phyloP scores from a whole-genome alignment of 2,888 invertebrate genomes.

The Abrostola triplasia region DNA sequence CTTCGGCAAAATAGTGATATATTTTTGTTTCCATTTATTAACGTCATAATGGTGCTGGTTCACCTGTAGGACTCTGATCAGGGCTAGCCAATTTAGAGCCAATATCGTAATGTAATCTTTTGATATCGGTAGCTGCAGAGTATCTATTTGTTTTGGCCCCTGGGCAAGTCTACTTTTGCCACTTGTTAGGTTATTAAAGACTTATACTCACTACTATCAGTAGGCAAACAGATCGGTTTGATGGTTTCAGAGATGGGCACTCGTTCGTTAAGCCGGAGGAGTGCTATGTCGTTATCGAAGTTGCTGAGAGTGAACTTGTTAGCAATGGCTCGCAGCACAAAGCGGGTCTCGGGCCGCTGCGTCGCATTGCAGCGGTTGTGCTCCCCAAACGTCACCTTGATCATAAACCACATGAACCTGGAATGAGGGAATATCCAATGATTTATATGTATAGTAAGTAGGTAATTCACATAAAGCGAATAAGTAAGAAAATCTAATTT shows the following conservation, averaged over 20 bases:
- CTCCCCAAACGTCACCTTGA: constrained; percentile 96
- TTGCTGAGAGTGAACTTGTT: constrained; percentile 95
- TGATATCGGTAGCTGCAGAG: too few species aligned
- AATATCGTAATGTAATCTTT: too few species aligned
- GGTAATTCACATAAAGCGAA: neutral
- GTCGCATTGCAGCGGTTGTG: constrained; percentile 94
- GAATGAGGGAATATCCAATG: constrained; percentile 50
- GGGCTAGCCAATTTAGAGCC: too few species aligned
- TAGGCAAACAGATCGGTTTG: constrained; percentile 94
- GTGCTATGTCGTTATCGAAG: constrained; percentile 96
- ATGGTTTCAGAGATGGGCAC: constrained; percentile 94
- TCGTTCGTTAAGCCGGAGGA: constrained; percentile 93
- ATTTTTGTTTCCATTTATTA: too few species aligned
- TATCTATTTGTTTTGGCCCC: too few species aligned
- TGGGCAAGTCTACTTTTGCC: neutral
- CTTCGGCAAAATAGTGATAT: too few species aligned
- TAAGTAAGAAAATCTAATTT: too few species aligned
- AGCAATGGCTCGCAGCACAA: constrained; percentile 92
- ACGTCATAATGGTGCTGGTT: too few species aligned
- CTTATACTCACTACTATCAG: constrained; percentile 82
- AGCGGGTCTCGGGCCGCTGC: constrained; percentile 92
- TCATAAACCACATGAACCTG: constrained; percentile 98
- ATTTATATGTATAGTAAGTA: neutral
- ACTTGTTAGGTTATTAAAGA: neutral
- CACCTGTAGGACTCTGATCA: too few species aligned